phyloP scores from a whole-genome alignment of 2,888 invertebrate species.

The Drosophila monieri region DNA sequence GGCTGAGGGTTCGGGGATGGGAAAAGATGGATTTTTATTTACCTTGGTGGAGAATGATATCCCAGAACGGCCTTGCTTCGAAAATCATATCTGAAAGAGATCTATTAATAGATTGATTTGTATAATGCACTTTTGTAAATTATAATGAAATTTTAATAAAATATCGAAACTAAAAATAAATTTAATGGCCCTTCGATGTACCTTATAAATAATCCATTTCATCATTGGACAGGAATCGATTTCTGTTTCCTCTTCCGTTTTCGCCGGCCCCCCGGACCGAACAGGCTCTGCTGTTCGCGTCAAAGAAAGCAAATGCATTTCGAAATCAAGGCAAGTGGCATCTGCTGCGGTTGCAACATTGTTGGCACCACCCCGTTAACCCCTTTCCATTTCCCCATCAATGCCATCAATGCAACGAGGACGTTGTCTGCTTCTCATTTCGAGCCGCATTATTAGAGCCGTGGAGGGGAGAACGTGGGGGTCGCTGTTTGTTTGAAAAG shows the following conservation, averaged over 20 bases:
- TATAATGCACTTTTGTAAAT: not conserved
- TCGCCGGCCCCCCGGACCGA: not conserved
- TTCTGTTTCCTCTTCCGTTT: constrained; percentile 13
- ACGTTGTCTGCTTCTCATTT: constrained; percentile 40
- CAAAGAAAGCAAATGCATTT: constrained; percentile 33
- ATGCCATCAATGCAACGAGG: constrained; percentile 9
- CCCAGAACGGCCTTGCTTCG: not conserved
- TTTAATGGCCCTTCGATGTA: not conserved
- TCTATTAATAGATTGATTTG: not conserved
- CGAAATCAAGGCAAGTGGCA: constrained; percentile 70
- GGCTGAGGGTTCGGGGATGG: constrained; percentile 3
- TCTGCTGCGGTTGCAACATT: constrained; percentile 72
- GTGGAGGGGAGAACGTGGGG: constrained; percentile 11
- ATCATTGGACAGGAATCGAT: constrained; percentile 29
- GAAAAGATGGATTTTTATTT: constrained; percentile 1
- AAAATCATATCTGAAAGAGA: not conserved
- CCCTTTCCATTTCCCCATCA: constrained; percentile 12
- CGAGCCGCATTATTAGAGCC: constrained; percentile 51
- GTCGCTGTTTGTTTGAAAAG: constrained; percentile 48
- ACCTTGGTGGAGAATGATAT: not conserved
- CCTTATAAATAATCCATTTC: not conserved
- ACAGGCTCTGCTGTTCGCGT: not conserved
- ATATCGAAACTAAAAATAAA: not conserved
- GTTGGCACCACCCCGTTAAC: constrained; percentile 31
- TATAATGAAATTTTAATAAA: not conserved